These are phyloP conservation scores for Acleris cristana DNA, from an alignment of 2,888 invertebrate genomes.

Conservation along the genomic window DNA sequence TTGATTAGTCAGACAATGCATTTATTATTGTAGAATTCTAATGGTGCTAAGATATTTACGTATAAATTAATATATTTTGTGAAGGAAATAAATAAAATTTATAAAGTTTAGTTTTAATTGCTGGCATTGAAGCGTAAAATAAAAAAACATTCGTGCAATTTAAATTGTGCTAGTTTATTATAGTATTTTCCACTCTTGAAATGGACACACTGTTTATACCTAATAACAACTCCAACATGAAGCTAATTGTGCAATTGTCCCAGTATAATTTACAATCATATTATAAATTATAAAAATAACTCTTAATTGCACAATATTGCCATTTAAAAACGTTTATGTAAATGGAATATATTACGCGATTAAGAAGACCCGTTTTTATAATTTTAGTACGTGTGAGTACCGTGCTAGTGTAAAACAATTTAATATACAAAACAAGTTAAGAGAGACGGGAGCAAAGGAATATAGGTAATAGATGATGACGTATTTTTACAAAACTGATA, in stretches of 20 bases:
- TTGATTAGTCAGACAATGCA: constrained; percentile 73
- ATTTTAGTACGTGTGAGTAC: no score
- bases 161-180: constrained; percentile 17
- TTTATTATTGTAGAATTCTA: constrained; percentile 67
- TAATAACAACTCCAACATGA: background rate
- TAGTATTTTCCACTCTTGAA: background rate
- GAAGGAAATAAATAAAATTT: constrained; percentile 8
- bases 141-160: background rate
- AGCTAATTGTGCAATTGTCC: background rate
- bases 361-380: no score
- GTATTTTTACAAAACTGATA: no score
- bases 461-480: no score
- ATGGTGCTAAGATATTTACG: constrained; percentile 61
- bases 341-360: no score
- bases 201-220: constrained; percentile 1
- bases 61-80: constrained; percentile 16
- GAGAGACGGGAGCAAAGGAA: no score
- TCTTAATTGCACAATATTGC: no score
- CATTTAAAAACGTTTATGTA: no score
- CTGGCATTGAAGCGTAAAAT: background rate
- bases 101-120: background rate
- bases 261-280: no score
- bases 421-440: no score
- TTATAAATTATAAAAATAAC: no score
- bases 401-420: no score